A percentile compares a stretch with the other conserved stretches of the same genome.
Conservation (phyloP, 2,888 invertebrate genomes). For the Hirtodrosophila confusa region DNA sequence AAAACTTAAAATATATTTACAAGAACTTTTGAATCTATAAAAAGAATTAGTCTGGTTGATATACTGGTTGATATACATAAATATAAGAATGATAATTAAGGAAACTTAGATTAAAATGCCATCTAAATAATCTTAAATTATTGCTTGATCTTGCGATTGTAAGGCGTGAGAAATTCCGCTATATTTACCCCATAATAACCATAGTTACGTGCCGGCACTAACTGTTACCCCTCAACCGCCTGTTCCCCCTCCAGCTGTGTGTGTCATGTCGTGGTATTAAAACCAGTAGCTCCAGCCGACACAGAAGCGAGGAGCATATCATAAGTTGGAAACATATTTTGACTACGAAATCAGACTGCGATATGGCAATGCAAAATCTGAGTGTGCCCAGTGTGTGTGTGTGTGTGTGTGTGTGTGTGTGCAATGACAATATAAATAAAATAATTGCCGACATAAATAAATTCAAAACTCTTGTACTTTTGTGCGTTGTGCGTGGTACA, state of each 20-base stretch:
- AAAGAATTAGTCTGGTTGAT: no score
- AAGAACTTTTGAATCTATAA: no score
- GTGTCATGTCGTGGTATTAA: slow-evolving; percentile 39
- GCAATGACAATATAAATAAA: slow-evolving; percentile 82
- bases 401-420: slow-evolving; percentile 23
- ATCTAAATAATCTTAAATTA: no score
- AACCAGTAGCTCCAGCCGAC: slow-evolving; percentile 64
- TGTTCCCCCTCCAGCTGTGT: slow-evolving; percentile 14
- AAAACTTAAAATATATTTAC: no score
- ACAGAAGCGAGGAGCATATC: slow-evolving; percentile 62
- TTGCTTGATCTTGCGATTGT: not conserved
- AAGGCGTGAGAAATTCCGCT: slow-evolving; percentile 2
- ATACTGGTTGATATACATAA: no score
- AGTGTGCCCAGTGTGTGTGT: slow-evolving; percentile 13
- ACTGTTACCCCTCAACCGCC: slow-evolving; percentile 1
- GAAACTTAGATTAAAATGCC: not conserved
- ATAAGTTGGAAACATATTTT: slow-evolving; percentile 79
- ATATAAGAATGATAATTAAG: no score
- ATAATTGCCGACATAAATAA: slow-evolving; percentile 83
- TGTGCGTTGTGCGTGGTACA: slow-evolving; percentile 62
- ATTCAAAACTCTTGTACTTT: slow-evolving; percentile 64
- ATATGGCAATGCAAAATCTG: slow-evolving; percentile 46
- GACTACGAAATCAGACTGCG: slow-evolving; percentile 78
- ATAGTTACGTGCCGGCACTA: slow-evolving; percentile 21
- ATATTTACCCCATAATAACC: slow-evolving; percentile 4